Base-by-base conservation (phyloP, 2,113 vertebrate species). In the Stigmatopora argus region DNA sequence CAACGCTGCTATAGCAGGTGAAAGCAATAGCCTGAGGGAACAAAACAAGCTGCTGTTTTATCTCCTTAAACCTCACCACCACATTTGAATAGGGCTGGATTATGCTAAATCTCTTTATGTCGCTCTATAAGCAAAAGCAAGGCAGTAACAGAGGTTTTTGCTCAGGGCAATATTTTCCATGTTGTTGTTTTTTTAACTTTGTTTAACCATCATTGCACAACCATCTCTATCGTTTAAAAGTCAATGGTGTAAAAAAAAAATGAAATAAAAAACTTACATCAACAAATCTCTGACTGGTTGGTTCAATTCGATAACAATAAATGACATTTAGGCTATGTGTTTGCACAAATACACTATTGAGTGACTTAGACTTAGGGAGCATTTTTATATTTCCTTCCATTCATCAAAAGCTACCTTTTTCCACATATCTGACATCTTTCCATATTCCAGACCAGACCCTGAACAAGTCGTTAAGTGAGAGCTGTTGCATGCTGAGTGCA, bases 81-180 rank as follows among this genome's bases (percentile, higher is more conserved):
- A 38, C 47, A 31, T 56, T 62, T 10, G 15, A 64, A 72, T 67
- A 38, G 11, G 12, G 44, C 63, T 26, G 78, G 74, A 82, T 81
- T 80, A 81, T 77, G 77, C 73, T 84, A 80, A 78, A 55, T 66
- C 10, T 67, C 53, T 77, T 68, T 67, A 53, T 67, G 70, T 41
- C 51, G 41, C 70, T 61, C 66, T 78, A 45, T 65, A 59, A 66
- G 71, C 10, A 0, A 65, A 41, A 64, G 34, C 65, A 60, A 65
- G 41, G 45, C 52, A 2, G 51, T 8, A 76, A 67, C 57, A 56
- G 57, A 73, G 78, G 70, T 73, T 21, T 77, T 21, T 77, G 6
- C 58, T 21, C 5, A 44, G 10, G 38, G 38, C 58, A 19, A 13
- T 41, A 44, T 21, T 45, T 14, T 61, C 35, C 35, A 12, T 55